These are phyloP conservation scores for Conomelus anceps DNA, from an alignment of 2,888 invertebrate genomes.

Conservation along the genomic window DNA sequence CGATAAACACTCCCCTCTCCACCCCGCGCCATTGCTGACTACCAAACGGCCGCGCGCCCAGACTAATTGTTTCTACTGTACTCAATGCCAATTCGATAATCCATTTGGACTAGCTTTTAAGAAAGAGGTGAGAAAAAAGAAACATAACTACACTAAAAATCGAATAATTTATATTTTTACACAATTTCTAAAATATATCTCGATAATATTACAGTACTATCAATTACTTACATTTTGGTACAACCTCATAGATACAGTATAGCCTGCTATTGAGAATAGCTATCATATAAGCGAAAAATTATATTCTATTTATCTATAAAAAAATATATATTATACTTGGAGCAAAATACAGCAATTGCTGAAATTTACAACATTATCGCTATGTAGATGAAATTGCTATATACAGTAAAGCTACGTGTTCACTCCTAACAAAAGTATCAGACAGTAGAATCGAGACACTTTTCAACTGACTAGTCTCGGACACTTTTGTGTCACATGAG, in stretches of 20 bases:
- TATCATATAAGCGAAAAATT: background rate
- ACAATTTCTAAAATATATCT: background rate
- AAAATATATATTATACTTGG: background rate
- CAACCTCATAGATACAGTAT: background rate
- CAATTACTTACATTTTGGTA: background rate
- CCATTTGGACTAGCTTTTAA: background rate
- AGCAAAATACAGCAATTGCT: background rate
- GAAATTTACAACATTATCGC: background rate
- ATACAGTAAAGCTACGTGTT: background rate
- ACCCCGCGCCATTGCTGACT: too few relatives aligned
- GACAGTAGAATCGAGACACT: too few relatives aligned
- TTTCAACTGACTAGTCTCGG: too few relatives aligned
- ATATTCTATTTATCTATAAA: background rate
- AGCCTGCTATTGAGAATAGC: background rate
- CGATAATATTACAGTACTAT: background rate
- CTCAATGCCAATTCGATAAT: too few relatives aligned
- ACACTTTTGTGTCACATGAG: too few relatives aligned
- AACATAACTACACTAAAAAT: background rate
- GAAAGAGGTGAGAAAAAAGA: background rate
- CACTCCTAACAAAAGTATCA: too few relatives aligned
- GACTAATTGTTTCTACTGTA: too few relatives aligned
- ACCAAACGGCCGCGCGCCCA: too few relatives aligned
- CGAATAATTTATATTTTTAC: background rate
- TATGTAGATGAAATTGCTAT: background rate
- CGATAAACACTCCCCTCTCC: too few relatives aligned